Base-by-base conservation (phyloP, 2,888 invertebrate genomes). In the Augiades crinisus region DNA sequence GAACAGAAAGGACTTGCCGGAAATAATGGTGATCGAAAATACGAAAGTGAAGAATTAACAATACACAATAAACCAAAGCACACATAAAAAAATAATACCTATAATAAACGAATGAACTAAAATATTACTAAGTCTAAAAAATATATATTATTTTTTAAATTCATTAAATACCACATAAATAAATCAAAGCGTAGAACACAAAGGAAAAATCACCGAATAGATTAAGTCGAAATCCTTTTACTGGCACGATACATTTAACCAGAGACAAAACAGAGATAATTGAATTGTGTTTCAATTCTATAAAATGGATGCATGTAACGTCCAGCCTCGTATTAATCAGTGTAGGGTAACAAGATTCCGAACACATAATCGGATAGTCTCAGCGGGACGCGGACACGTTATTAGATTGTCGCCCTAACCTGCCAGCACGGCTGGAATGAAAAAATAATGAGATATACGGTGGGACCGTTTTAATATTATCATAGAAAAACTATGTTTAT, bases 321-420 rank as follows among this genome's bases (percentile, higher is more conserved):
- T 69, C 76, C 72, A 70, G 73, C 77, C 75, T 75, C 75, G 75
- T 83, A 84, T 85, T 87, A 85, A 88, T 88, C 86, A 86, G 84
- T 71, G 75, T 78, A 81, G 81, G 81, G 86, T 87, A 88, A 87
- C 87, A 75, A 82, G 83, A 80, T 87, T 87, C 75, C 64, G 68
- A 68, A 69, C 70, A 70, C 74, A 77, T 85, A 84, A 85, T 80
- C 81, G 84, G 82, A 81, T 75, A 69, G 80, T 78, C 85, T 72
- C 86, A 75, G 82, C 82, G 78, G 86, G 86, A 78, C 57, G 76
- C 75, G 72, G 76, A 69, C 79, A 75, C 65, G 76, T 85, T 85
- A 87, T 88, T 88, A 85, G 83, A 87, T 88, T 86, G 82, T 77
- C 81, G 68, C 85, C 85, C 84, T 80, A 83, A 84, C 85, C 82